Evolutionary conservation across 2,797 vertebrate genomes (phyloP).

Genomic region (Ceryle rudis): DNA sequence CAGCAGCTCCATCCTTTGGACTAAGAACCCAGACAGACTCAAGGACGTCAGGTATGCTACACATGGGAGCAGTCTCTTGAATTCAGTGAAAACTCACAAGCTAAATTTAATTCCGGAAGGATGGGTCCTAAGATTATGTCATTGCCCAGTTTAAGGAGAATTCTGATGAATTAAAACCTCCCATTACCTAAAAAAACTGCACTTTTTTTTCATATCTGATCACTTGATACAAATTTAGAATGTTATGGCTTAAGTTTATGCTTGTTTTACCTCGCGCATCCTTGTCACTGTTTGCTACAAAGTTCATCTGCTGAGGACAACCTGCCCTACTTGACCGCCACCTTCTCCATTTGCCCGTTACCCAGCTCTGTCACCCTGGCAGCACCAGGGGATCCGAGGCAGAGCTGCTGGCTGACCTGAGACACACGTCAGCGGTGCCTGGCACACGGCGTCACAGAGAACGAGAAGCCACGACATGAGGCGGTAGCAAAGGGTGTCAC

Average conservation of each 20-base stretch:
- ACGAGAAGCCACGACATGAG: fast-evolving
- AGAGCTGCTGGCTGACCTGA: neutral
- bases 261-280: neutral
- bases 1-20: neutral
- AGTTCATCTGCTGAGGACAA: neutral
- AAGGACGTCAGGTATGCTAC: neutral
- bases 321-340: neutral
- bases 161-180: neutral
- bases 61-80: fast-evolving
- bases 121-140: neutral
- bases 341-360: fast-evolving
- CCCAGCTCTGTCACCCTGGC: neutral
- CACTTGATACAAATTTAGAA: neutral
- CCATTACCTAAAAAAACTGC: neutral
- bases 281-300: neutral
- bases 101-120: neutral
- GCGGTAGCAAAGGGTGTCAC: neutral
- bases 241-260: neutral
- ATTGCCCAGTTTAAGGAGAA: neutral
- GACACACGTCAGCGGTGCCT: neutral
- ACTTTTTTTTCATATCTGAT: neutral
- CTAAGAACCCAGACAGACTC: neutral
- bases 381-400: fast-evolving
- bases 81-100: neutral
- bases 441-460: fast-evolving